Evolutionary conservation across 2,113 vertebrate species (phyloP), one percentile per base, ranked within the genome.

Genomic region (Mus spicilegus): DNA sequence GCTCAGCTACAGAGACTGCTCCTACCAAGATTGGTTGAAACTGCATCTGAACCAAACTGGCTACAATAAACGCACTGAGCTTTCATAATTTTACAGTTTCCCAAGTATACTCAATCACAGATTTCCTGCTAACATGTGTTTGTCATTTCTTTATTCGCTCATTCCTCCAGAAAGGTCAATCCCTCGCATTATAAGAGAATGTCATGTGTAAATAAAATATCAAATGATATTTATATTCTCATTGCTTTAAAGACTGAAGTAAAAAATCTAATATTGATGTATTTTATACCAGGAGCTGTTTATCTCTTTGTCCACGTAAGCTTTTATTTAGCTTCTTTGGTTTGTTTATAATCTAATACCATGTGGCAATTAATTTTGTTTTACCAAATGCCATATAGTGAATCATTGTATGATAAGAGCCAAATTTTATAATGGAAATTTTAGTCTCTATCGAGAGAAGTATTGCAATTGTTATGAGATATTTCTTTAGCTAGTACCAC

Each of bases 271-370:
- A 13, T 76, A 65, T 76, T 20, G 42, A 33, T 5, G 1, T 85
- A 51, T n/a, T 85, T 70, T 87, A 2, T 26, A 33, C 39, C 58
- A 69, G 12, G 46, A 13, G 6, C 11, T 72, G 72, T 84, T 63
- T 30, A 14, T 12, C 14, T 28, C 77, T 42, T 82, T 69, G n/a
- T 7, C 61, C 8, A 63, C 17, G 2, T 42, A 10, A 94, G 36
- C 56, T 73, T 95, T 90, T 85, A 92, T 56, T 93, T 93, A 85
- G 56, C 6, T n/a, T 81, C 4, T 42, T 81, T 93, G 90, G 26
- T 76, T 92, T 84, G 30, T 22, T 78, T 65, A 81, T 2, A 63
- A 92, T 2, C 76, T 70, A 72, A 42, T 46, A 84, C 11, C 8
- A 17, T 16, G 81, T 82, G 54, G 46, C 54, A 89, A 65, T 76